A percentile compares a stretch with the other conserved stretches of the same genome.
phyloP scores from a whole-genome alignment of 2,888 invertebrate species.

The Ypsolopha scabrella region DNA sequence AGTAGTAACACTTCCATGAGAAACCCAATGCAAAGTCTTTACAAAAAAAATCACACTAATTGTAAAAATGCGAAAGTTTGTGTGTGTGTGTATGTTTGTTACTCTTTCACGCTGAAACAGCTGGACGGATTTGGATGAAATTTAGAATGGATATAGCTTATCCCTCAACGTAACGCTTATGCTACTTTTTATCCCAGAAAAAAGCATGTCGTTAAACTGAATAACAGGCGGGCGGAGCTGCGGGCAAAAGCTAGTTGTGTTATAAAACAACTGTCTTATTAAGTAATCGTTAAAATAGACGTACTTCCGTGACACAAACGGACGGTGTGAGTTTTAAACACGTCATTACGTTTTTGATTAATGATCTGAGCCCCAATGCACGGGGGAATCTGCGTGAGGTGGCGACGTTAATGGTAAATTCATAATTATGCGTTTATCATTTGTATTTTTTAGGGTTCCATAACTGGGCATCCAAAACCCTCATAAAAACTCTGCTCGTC shows the following conservation, averaged over 20 bases:
- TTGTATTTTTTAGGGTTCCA: conserved; percentile 13
- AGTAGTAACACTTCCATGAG: too few species aligned
- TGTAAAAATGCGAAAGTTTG: too few species aligned
- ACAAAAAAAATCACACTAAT: too few species aligned
- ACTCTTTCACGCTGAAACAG: too few species aligned
- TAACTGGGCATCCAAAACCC: conserved; percentile 2
- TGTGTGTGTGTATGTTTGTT: too few species aligned
- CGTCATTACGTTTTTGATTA: conserved; percentile 46
- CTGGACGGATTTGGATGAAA: too few species aligned
- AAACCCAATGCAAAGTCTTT: too few species aligned
- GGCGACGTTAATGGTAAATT: conserved; percentile 44
- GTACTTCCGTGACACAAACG: conserved; percentile 12
- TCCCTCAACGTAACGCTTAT: conserved; percentile 5
- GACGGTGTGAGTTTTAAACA: conserved; percentile 22
- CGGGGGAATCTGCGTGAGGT: conserved; percentile 36
- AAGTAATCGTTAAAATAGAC: conserved; percentile 26
- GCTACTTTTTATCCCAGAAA: too few species aligned
- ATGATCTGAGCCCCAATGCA: conserved; percentile 27
- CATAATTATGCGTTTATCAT: conserved; percentile 33
- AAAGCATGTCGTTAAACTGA: too few species aligned
- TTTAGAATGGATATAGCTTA: too few species aligned
- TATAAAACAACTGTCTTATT: conserved; percentile 11
- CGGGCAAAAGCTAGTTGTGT: too few species aligned
- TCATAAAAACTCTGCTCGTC: not conserved
- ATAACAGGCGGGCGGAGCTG: too few species aligned